phyloP scores from a whole-genome alignment of 2,113 vertebrate genomes.

The Cnemophilus loriae region DNA sequence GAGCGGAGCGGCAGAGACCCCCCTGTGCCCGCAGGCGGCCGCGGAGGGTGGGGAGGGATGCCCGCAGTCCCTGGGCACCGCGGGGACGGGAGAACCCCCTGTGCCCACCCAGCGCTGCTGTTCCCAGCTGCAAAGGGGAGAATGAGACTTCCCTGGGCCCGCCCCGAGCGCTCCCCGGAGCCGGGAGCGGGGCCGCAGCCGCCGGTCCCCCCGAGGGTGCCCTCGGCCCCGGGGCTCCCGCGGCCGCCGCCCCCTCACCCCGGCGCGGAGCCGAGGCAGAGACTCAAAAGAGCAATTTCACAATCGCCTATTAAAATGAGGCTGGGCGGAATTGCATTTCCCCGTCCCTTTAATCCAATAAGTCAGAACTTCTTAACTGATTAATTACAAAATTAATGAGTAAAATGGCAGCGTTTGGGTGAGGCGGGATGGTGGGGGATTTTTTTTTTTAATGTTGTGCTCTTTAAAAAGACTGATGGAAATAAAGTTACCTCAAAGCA shows the following conservation, averaged over 20 bases:
- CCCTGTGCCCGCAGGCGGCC: neutral
- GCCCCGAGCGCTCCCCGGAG: neutral
- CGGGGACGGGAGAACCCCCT: neutral
- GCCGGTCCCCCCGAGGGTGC: neutral
- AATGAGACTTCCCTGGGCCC: neutral
- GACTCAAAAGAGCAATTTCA: neutral
- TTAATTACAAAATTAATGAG: slow-evolving; percentile 56
- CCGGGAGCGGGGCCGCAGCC: neutral
- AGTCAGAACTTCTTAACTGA: slow-evolving; percentile 56
- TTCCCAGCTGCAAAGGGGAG: neutral
- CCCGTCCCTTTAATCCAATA: slow-evolving; percentile 43
- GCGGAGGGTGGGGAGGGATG: neutral
- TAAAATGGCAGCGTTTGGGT: slow-evolving; percentile 26
- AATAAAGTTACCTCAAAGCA: slow-evolving; percentile 51
- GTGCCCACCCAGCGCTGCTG: neutral
- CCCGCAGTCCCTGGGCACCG: neutral
- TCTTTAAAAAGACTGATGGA: slow-evolving; percentile 22
- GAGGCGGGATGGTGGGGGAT: neutral
- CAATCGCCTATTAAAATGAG: neutral
- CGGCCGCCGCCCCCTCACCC: neutral
- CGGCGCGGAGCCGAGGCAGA: neutral
- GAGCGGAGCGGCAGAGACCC: neutral
- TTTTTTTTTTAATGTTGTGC: neutral
- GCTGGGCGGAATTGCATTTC: slow-evolving; percentile 25
- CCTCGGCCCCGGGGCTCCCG: neutral